Conservation (phyloP, 2,797 vertebrate species). For the Poecilia velifera region DNA sequence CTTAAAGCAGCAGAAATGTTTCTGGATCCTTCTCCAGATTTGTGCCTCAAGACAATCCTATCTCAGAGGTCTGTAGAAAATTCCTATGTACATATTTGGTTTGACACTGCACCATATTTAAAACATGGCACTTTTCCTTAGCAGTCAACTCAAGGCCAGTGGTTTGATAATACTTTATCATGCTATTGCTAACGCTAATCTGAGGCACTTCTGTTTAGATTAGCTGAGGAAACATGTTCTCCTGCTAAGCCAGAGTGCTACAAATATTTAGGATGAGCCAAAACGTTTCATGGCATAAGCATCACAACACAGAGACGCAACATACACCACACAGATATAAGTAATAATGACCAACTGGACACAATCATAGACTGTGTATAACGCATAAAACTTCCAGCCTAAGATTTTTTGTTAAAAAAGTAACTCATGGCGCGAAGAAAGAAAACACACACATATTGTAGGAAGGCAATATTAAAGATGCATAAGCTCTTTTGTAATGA, state of each 20-base stretch:
- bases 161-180: no score
- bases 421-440: neutral
- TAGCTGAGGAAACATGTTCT: neutral
- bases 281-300: neutral
- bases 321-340: neutral
- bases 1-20: neutral
- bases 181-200: neutral
- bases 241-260: neutral
- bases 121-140: neutral
- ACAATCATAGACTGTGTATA: neutral
- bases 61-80: neutral
- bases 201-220: neutral
- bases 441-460: neutral
- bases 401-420: neutral
- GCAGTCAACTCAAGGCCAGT: neutral
- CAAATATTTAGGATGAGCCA: neutral
- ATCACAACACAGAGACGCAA: neutral
- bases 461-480: neutral
- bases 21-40: neutral
- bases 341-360: no score
- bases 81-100: neutral
- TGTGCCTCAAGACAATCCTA: neutral
- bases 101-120: neutral
- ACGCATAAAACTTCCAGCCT: neutral
- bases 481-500: neutral